phyloP scores from a whole-genome alignment of 2,113 vertebrate species.

The Aphyosemion australe region DNA sequence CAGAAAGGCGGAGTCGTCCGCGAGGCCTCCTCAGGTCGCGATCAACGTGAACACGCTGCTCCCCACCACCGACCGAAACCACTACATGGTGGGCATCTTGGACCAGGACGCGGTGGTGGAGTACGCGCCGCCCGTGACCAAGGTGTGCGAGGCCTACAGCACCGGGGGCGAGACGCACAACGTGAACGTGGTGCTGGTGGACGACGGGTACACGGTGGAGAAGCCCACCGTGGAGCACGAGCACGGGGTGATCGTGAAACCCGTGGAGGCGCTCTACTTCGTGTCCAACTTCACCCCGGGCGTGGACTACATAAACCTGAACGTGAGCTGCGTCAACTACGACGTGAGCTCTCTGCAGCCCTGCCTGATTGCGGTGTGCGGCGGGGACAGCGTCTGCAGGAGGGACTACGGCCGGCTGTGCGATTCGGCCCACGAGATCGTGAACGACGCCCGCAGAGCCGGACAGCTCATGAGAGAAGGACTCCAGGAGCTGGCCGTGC shows the following conservation, averaged over 20 bases:
- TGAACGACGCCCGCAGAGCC: slow-evolving; percentile 11
- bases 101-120: background rate
- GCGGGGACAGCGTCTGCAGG: background rate
- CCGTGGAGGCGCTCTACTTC: background rate
- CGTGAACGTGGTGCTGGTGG: too few species aligned
- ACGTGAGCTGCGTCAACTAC: slow-evolving; percentile 3
- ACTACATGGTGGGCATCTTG: slow-evolving; percentile 23
- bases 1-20: too few species aligned
- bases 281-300: slow-evolving; percentile 23
- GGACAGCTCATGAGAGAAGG: slow-evolving; percentile 14
- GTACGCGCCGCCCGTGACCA: slow-evolving; percentile 5
- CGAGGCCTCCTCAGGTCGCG: background rate
- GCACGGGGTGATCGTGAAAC: slow-evolving; percentile 5
- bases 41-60: slow-evolving; percentile 11
- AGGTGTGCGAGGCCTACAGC: background rate
- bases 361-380: slow-evolving; percentile 16
- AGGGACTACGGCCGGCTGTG: slow-evolving; percentile 16
- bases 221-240: too few species aligned
- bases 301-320: slow-evolving; percentile 24
- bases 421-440: slow-evolving; percentile 1
- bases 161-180: background rate
- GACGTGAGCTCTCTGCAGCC: slow-evolving; percentile 6
- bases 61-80: background rate
- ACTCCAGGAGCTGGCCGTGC: background rate
- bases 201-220: too few species aligned